phyloP scores from a whole-genome alignment of 37 sponge, comb jelly and placozoan genomes.

The Agelas oroides region DNA sequence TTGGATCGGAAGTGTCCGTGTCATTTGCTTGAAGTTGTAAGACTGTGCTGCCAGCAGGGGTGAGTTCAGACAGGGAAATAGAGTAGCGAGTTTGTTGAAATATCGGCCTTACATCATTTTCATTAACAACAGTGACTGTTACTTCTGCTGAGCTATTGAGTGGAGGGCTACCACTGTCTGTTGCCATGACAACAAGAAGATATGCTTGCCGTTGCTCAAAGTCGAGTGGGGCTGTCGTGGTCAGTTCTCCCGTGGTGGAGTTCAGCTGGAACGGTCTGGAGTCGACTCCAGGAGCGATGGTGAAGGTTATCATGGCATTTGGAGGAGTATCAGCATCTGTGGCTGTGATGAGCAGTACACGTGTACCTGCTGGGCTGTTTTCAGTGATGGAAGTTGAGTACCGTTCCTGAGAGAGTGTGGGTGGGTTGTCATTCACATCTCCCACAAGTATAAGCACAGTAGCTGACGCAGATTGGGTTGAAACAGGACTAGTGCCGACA shows the following conservation, averaged over 20 bases:
- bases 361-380: constrained; percentile 22
- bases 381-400: constrained; percentile 47
- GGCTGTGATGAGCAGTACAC: constrained; percentile 25
- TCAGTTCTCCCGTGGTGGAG: constrained; percentile 43
- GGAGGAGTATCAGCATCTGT: constrained; percentile 44
- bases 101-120: constrained; percentile 54
- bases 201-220: constrained; percentile 34
- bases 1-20: constrained; percentile 28
- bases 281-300: background rate
- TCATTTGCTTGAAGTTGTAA: constrained; percentile 52
- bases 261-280: constrained; percentile 6
- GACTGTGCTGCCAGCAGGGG: constrained; percentile 17
- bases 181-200: constrained; percentile 38
- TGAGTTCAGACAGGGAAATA: constrained; percentile 27
- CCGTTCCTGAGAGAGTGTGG: constrained; percentile 24
- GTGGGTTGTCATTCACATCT: constrained; percentile 69
- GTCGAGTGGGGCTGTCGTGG: constrained; percentile 18
- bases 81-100: constrained; percentile 20
- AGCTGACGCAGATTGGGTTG: constrained; percentile 46
- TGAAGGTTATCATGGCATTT: constrained; percentile 41
- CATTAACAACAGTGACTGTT: constrained; percentile 35
- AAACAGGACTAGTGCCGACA: constrained; percentile 24
- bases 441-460: constrained; percentile 23
- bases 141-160: constrained; percentile 29
- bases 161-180: constrained; percentile 46